Evolutionary conservation across 2,797 vertebrate genomes (phyloP).

Genomic region (Meriones psammophilus): DNA sequence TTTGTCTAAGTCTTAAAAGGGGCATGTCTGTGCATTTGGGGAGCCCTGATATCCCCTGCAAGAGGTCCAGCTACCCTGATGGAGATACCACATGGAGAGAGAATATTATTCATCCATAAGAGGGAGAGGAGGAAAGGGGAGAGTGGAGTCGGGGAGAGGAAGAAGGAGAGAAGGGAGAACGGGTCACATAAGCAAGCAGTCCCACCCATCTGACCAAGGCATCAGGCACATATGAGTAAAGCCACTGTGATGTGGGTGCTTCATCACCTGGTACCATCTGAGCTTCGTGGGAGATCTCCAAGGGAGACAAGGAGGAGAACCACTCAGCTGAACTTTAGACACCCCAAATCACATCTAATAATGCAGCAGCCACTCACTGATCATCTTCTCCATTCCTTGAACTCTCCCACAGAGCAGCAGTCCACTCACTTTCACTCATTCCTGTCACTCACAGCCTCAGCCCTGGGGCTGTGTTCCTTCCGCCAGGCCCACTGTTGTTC

Average conservation of each 20-base stretch:
- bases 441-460: neutral
- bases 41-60: neutral
- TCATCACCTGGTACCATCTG: neutral
- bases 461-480: neutral
- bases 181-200: no score
- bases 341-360: neutral
- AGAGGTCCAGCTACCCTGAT: neutral
- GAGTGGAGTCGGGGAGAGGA: neutral
- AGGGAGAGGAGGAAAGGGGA: no score
- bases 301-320: neutral
- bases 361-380: neutral
- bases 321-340: neutral
- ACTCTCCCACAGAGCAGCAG: neutral
- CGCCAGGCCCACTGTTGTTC: neutral
- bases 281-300: neutral
- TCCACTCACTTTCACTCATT: neutral
- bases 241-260: neutral
- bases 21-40: neutral
- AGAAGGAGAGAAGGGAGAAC: neutral
- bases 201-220: neutral
- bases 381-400: neutral
- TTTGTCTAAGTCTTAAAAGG: neutral
- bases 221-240: neutral
- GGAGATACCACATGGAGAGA: neutral
- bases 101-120: neutral